Percentiles rank a stretch among this genome's conserved stretches.
phyloP scores from a whole-genome alignment of 2,797 vertebrate genomes.

The Peromyscus nudipes region DNA sequence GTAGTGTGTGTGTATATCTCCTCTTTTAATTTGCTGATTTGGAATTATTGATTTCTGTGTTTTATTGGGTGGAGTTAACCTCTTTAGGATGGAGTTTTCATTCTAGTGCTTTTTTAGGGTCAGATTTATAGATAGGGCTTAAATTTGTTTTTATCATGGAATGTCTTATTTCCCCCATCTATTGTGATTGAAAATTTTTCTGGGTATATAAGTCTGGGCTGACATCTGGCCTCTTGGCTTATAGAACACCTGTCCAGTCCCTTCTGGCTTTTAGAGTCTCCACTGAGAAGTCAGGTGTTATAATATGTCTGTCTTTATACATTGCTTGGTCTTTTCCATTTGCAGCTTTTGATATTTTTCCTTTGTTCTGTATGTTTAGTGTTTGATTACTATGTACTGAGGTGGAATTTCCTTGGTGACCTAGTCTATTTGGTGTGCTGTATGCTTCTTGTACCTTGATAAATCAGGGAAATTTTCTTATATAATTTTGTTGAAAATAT shows the following conservation, averaged over 20 bases:
- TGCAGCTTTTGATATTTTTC: not conserved
- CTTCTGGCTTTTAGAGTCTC: not conserved
- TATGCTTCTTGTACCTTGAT: not conserved
- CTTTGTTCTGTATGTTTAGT: not conserved
- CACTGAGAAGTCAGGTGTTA: not conserved
- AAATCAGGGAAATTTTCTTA: not conserved
- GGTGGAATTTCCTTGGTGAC: not conserved
- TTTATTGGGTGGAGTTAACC: not conserved
- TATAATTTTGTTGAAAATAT: not conserved
- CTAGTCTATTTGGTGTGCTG: not conserved
- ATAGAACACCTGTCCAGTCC: not conserved
- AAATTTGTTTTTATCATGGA: not conserved
- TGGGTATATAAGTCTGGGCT: not conserved
- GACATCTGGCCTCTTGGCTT: not conserved
- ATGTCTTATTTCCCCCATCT: not conserved
- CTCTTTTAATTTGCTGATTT: not conserved
- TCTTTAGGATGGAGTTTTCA: not conserved
- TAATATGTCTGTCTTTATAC: not conserved
- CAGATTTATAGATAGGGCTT: not conserved
- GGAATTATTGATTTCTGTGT: not conserved
- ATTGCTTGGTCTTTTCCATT: not conserved
- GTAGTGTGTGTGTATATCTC: not conserved
- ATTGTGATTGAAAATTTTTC: not conserved
- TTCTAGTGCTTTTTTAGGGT: not conserved
- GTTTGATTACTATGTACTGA: not conserved